Evolutionary conservation across 2,113 vertebrate genomes (phyloP).

Genomic region (Delphinapterus leucas): DNA sequence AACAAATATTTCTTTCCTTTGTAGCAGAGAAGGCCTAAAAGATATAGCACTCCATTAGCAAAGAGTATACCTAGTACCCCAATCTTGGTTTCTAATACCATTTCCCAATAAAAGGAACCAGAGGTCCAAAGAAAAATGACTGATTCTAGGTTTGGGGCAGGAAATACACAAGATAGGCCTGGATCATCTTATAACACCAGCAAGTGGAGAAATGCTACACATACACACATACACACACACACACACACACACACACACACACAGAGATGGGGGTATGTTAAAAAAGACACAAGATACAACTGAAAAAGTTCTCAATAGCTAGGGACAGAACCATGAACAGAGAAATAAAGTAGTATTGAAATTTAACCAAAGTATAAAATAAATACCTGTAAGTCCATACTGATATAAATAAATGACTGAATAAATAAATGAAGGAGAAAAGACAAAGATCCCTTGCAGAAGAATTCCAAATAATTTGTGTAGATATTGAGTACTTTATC

Average conservation of each 20-base stretch:
- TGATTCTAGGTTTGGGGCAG: not conserved
- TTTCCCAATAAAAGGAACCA: not conserved
- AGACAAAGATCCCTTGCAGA: not conserved
- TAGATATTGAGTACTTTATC: not conserved
- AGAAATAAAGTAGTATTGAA: not conserved
- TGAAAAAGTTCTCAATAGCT: not conserved
- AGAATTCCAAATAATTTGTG: not conserved
- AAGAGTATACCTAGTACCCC: not conserved
- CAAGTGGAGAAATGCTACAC: not conserved
- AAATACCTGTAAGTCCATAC: not conserved
- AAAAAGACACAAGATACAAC: not conserved
- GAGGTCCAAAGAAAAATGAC: not conserved
- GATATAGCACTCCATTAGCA: not conserved
- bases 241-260: not conserved
- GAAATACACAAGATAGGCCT: not conserved
- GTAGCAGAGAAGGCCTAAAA: not conserved
- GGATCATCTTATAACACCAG: not conserved
- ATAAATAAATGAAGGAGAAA: not conserved
- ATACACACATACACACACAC: not conserved
- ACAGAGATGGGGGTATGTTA: not conserved
- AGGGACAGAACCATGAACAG: not conserved
- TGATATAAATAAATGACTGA: not conserved
- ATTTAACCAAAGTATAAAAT: not conserved
- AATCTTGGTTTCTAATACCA: not conserved
- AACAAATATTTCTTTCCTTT: not conserved